A percentile compares a stretch with the other conserved stretches of the same genome.
phyloP scores from a whole-genome alignment of 2,888 invertebrate species.

The Anodontia alba region DNA sequence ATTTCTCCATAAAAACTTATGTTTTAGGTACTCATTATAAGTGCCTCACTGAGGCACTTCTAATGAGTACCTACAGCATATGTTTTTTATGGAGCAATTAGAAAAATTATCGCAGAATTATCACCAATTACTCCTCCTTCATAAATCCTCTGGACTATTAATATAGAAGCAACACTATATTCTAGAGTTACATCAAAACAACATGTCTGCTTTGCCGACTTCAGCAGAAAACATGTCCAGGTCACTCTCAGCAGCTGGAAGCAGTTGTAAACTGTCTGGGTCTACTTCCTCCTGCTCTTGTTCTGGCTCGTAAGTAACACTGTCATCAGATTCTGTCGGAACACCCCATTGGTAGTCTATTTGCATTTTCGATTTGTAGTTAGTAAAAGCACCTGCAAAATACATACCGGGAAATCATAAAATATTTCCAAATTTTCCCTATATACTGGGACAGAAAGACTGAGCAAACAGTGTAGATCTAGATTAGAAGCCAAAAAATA shows the following conservation, averaged over 20 bases:
- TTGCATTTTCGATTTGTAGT: conserved; percentile 75
- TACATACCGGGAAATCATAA: too few relatives aligned
- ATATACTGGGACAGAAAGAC: neutral
- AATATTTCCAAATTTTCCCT: too few relatives aligned
- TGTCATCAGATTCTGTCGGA: conserved; percentile 56
- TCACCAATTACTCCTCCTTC: too few relatives aligned
- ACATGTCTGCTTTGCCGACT: conserved; percentile 71
- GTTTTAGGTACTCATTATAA: too few relatives aligned
- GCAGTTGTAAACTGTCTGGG: conserved; percentile 50
- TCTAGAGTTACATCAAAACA: conserved; percentile 65
- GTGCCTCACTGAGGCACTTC: too few relatives aligned
- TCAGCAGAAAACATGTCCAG: conserved; percentile 73
- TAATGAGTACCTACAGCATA: too few relatives aligned
- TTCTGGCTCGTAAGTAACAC: conserved; percentile 38
- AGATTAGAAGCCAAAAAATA: too few relatives aligned
- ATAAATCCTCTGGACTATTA: too few relatives aligned
- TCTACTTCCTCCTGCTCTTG: conserved; percentile 41
- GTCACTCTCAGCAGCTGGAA: conserved; percentile 73
- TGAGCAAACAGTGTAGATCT: neutral
- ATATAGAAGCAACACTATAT: too few relatives aligned
- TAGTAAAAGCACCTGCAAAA: conserved; percentile 68
- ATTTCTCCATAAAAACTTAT: too few relatives aligned
- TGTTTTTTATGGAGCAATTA: too few relatives aligned
- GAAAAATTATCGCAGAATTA: too few relatives aligned
- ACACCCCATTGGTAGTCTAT: conserved; percentile 75